Evolutionary conservation across 1,140 invertebrate species (phyloP).

Genomic region (Melanaphis sacchari): DNA sequence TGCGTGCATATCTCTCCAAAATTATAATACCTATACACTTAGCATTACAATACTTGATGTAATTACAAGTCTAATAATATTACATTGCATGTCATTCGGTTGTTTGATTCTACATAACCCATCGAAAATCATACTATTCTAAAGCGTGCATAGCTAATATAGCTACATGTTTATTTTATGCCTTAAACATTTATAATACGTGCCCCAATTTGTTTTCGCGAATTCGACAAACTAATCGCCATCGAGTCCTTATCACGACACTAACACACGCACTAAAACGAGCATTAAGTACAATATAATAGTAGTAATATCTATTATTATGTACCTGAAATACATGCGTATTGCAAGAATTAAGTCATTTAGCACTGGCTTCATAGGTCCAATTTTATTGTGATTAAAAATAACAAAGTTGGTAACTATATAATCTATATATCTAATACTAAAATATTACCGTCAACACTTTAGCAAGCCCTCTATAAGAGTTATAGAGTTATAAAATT

Average conservation of each 20-base stretch:
- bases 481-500: no score
- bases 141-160: background rate
- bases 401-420: background rate
- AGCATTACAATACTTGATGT: background rate
- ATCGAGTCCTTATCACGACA: background rate
- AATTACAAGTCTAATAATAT: background rate
- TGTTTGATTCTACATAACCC: background rate
- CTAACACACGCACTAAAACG: background rate
- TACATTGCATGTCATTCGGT: slow-evolving; percentile 31
- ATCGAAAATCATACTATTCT: background rate
- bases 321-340: background rate
- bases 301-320: background rate
- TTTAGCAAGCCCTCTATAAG: background rate
- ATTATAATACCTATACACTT: background rate
- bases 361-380: background rate
- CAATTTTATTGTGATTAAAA: background rate
- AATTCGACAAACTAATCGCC: background rate
- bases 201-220: background rate
- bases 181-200: background rate
- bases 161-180: background rate
- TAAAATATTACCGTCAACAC: background rate
- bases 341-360: background rate
- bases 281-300: background rate
- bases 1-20: background rate
- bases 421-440: background rate